Base-by-base conservation (phyloP, 2,888 invertebrate genomes). In the Sesia apiformis region DNA sequence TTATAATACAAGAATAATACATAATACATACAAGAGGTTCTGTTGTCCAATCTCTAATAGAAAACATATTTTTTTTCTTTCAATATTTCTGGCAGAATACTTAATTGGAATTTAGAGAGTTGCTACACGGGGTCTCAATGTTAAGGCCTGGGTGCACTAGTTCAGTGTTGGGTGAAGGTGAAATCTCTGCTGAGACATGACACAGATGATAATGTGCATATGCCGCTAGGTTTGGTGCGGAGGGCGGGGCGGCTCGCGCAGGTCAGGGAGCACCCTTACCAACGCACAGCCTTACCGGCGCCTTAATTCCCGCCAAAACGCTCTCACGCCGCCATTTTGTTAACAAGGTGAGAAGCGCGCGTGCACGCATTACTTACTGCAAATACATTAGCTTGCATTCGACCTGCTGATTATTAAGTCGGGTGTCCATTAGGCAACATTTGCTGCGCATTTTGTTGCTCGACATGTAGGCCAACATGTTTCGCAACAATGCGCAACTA, bases 181-280 rank as follows among this genome's bases (percentile, higher is more conserved):
- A 69, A 49, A 8, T 46, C 6, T 60, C 57, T 62, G 58, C 8
- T 52, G 53, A 55, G 54, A 40, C 51, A 57, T 67, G 72, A 66
- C 69, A 69, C 72, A 83, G 82, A 79, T 84, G 76, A 83, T 85
- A 78, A 86, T 75, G 70, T 81, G 75, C 71, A 71, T 87, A 72
- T 89, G 89, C 88, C 91, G 91, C 91, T 92, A 93, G 92, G 93
- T 95, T 95, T 96, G 94, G 95, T 94, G 92, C 94, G 94, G 90
- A 92, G 91, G 76, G 94, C 95, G 91, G 94, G 94, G 81, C 93
- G 96, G 90, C 93, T 96, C 91, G 93, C 94, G 91, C 94, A 95
- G 90, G 93, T 94, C 90, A 93, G 98, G 93, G 97, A 97, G 91
- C 97, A 98, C 94, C 98, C 98, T 91, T 98, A 98, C 94, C 97